Evolutionary conservation across 2,113 vertebrate genomes (phyloP), one percentile per base, ranked within the genome.

Genomic region (Clarias gariepinus): DNA sequence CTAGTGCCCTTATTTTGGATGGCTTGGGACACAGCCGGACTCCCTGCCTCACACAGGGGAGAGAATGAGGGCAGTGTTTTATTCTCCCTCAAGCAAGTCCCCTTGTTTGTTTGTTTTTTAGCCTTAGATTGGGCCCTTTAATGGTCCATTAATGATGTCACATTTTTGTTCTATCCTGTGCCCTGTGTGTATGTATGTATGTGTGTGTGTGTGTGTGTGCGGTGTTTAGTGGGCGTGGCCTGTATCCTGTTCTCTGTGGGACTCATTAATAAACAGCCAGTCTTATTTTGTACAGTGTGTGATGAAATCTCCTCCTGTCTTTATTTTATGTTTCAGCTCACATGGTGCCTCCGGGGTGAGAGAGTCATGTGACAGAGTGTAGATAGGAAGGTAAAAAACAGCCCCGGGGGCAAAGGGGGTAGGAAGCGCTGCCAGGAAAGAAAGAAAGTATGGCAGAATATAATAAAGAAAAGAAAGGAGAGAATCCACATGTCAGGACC

Each of bases 241-340:
- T 98, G 96, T 98, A 98, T 98, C 96, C 97, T 97, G 97, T 97
- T 97, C 96, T 97, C 97, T 96, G 97, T 96, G 95, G 97, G 96
- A 97, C 82, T 88, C 85, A 55, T 97, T 97, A 99, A 98, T 99
- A 98, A 98, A 97, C 96, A 96, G 95, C 95, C 95, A 95, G 96
- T 98, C 97, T 97, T 98, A 97, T 97, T 97, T 97, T 97, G 93
- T 95, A 95, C 93, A 92, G 92, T 94, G 93, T 60, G 83, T 84
- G 64, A 81, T 88, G 91, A 3, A n/a, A 61, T 74, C 30, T 53
- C 21, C 11, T 69, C 28, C 13, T 52, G 5, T 47, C 4, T 88
- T 77, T 78, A 78, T 28, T 80, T 33, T 58, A 77, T 55, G 21
- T 60, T 84, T 63, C 82, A 64, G 10, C 16, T 87, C 36, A 4